Evolutionary conservation across 2,888 invertebrate genomes (phyloP).

Genomic region (Hedychridium roseum): DNA sequence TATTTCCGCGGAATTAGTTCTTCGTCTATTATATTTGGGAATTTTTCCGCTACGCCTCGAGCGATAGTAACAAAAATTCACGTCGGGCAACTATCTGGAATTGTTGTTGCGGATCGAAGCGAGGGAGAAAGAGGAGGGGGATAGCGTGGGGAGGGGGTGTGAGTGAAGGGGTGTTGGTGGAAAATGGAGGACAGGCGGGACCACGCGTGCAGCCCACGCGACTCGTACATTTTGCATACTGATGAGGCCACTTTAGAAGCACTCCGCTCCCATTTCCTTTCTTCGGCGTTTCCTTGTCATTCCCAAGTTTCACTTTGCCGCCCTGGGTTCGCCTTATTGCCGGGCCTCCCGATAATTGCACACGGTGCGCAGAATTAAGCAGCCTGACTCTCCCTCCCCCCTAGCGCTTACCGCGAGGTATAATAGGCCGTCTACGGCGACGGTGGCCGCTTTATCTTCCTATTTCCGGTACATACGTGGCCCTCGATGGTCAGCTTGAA

Average conservation of each 20-base stretch:
- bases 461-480: conserved; percentile 17
- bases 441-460: conserved; percentile 5
- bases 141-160: conserved; percentile 6
- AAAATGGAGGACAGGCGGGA: conserved; percentile 42
- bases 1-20: too few relatives aligned
- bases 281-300: conserved; percentile 47
- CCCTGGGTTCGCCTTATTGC: conserved; percentile 26
- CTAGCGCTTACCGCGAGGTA: conserved; percentile 1
- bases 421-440: conserved; percentile 8
- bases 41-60: too few relatives aligned
- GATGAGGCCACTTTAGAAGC: conserved; percentile 53
- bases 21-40: too few relatives aligned
- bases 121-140: background rate
- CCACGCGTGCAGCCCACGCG: conserved; percentile 39
- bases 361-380: conserved; percentile 5
- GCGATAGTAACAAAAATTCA: too few relatives aligned
- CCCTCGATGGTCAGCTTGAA: conserved; percentile 22
- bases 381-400: conserved; percentile 1
- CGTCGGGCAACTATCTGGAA: too few relatives aligned
- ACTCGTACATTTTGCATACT: conserved; percentile 55
- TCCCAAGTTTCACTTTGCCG: conserved; percentile 38
- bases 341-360: conserved; percentile 8
- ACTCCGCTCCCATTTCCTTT: conserved; percentile 49
- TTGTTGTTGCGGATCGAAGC: too few relatives aligned
- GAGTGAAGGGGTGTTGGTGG: conserved; percentile 7